A percentile compares a stretch with the other conserved stretches of the same genome.
Evolutionary conservation across 2,797 vertebrate species (phyloP).

Genomic region (Alca torda): DNA sequence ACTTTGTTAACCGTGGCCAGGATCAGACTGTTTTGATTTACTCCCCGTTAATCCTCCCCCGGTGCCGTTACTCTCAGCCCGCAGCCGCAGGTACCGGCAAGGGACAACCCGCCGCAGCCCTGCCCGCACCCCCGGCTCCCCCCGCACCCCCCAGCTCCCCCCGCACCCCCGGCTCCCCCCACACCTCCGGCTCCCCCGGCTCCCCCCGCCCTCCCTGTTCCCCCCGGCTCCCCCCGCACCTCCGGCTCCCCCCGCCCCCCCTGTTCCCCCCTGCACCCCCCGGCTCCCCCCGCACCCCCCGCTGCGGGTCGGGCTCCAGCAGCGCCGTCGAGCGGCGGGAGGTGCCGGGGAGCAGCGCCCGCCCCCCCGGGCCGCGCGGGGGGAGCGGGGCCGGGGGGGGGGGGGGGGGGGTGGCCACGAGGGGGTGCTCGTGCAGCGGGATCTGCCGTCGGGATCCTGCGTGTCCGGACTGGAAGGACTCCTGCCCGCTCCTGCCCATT

Average conservation of each 20-base stretch:
- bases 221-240: no score
- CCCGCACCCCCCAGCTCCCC: background rate
- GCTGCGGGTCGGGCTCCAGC: background rate
- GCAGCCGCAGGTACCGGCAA: background rate
- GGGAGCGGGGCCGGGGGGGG: no score
- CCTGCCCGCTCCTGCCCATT: no score
- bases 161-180: background rate
- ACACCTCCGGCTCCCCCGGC: rapidly evolving
- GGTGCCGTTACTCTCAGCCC: background rate
- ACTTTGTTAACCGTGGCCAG: background rate
- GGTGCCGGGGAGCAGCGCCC: background rate
- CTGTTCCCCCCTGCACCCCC: no score
- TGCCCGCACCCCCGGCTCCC: no score
- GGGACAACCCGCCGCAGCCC: background rate
- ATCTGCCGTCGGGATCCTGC: background rate
- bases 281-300: no score
- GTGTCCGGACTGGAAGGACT: no score
- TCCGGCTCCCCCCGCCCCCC: no score
- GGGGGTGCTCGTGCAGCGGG: background rate
- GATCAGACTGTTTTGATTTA: background rate
- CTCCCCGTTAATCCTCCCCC: background rate
- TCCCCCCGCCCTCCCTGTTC: background rate
- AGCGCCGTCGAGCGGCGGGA: background rate
- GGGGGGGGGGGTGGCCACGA: no score
- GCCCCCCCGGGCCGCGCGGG: no score